phyloP scores from a whole-genome alignment of 2,888 invertebrate species.

The Alviniconcha strummeri region DNA sequence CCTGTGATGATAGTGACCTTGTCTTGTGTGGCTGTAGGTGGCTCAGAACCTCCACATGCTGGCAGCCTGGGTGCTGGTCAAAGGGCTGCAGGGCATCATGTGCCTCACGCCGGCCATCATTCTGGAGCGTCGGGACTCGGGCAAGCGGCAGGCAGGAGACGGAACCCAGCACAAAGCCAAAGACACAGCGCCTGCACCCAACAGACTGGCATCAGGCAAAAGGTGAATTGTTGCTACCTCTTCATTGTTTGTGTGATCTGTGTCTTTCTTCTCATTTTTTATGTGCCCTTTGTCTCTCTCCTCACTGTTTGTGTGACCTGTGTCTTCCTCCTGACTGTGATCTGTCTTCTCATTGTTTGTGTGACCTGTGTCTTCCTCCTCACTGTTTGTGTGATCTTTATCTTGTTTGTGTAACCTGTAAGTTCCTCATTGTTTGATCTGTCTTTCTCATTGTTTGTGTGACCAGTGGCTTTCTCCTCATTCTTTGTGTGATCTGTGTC shows the following conservation, averaged over 20 bases:
- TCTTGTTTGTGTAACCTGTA: too few species aligned
- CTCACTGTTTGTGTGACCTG: background rate
- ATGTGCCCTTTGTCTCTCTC: too few species aligned
- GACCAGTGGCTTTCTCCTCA: background rate
- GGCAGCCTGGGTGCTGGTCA: too few species aligned
- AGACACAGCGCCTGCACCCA: conserved; percentile 42
- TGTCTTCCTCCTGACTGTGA: too few species aligned
- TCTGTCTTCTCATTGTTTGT: too few species aligned
- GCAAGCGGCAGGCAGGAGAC: conserved; percentile 40
- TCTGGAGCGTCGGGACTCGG: conserved; percentile 61
- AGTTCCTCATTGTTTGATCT: background rate
- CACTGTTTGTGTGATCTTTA: background rate
- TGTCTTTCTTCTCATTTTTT: background rate
- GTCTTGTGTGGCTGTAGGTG: too few species aligned
- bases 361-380: background rate
- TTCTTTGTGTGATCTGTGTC: background rate
- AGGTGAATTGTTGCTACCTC: conserved; percentile 43
- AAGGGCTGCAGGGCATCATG: conserved; percentile 84
- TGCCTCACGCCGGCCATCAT: conserved; percentile 61
- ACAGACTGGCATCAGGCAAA: conserved; percentile 56
- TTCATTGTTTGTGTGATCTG: background rate
- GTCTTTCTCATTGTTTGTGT: too few species aligned
- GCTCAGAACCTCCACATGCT: too few species aligned
- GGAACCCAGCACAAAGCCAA: conserved; percentile 44
- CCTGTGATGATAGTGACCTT: too few species aligned